phyloP scores from a whole-genome alignment of 2,797 vertebrate species.

The Harpagifer antarcticus region DNA sequence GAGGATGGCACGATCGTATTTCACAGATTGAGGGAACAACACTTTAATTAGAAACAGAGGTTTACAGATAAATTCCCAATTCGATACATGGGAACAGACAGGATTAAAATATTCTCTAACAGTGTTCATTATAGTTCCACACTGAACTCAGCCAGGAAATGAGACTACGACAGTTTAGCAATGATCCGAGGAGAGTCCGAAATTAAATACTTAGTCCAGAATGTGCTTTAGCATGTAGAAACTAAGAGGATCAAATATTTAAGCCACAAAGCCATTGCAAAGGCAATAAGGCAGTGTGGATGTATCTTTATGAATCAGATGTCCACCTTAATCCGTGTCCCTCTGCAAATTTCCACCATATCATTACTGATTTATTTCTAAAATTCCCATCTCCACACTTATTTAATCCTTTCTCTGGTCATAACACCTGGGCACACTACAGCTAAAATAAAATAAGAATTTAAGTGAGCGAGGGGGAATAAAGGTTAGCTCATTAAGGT shows the following conservation, averaged over 20 bases:
- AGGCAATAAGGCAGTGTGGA: slow-evolving; percentile 18
- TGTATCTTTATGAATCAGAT: slow-evolving; percentile 45
- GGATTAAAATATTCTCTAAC: too few relatives aligned
- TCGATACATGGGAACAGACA: too few relatives aligned
- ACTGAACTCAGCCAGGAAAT: slow-evolving; percentile 36
- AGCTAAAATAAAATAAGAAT: background rate
- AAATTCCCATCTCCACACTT: slow-evolving; percentile 9
- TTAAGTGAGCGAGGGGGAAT: background rate
- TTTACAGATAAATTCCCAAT: too few relatives aligned
- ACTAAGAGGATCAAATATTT: slow-evolving; percentile 42
- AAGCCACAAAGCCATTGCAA: slow-evolving; percentile 16
- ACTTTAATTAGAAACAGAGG: too few relatives aligned
- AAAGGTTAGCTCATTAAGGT: background rate
- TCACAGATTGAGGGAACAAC: too few relatives aligned
- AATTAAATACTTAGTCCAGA: slow-evolving; percentile 36
- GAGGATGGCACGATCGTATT: too few relatives aligned
- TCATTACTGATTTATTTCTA: slow-evolving; percentile 24
- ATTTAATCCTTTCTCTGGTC: slow-evolving; percentile 7
- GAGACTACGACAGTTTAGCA: slow-evolving; percentile 5
- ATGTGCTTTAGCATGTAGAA: slow-evolving; percentile 36
- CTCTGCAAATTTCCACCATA: slow-evolving; percentile 26
- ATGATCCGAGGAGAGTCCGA: slow-evolving; percentile 39
- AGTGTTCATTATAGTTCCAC: slow-evolving; percentile 47
- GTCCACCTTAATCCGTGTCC: slow-evolving; percentile 25
- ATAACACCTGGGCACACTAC: background rate